Evolutionary conservation across 1,140 invertebrate genomes (phyloP).

Genomic region (Neoseiulus cucumeris): DNA sequence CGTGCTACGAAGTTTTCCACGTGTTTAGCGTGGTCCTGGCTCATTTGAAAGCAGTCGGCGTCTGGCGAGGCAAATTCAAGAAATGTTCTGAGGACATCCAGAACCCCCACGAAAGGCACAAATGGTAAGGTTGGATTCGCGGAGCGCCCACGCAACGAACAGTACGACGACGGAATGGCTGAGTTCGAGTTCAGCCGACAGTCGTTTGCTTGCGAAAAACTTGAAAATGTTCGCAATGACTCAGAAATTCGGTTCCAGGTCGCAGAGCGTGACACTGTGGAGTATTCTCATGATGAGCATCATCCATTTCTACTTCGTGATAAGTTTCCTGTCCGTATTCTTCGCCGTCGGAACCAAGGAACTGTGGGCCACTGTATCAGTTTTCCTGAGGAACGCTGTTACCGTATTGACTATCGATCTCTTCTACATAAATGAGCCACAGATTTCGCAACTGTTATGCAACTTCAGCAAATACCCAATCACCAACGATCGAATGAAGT

Average conservation of each 20-base stretch:
- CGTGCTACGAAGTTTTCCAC: background rate
- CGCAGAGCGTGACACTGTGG: background rate
- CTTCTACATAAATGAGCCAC: background rate
- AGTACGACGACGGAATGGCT: background rate
- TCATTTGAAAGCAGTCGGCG: background rate
- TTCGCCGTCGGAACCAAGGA: background rate
- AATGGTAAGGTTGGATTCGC: background rate
- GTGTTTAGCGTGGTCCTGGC: background rate
- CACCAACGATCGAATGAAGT: background rate
- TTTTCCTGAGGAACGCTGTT: background rate
- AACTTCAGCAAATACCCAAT: conserved; percentile 6
- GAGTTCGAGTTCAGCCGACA: background rate
- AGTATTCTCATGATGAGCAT: background rate
- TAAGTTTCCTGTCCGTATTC: background rate
- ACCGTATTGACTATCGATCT: background rate
- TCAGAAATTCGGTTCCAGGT: background rate
- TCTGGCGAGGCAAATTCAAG: background rate
- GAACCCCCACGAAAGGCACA: background rate
- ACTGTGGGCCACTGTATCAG: background rate
- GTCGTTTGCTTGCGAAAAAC: background rate
- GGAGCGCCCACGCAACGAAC: background rate
- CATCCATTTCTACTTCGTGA: background rate
- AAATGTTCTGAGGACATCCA: background rate
- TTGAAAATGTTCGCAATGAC: background rate
- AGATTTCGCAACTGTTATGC: background rate